phyloP scores from a whole-genome alignment of 2,113 vertebrate genomes.

The Notechis scutatus region DNA sequence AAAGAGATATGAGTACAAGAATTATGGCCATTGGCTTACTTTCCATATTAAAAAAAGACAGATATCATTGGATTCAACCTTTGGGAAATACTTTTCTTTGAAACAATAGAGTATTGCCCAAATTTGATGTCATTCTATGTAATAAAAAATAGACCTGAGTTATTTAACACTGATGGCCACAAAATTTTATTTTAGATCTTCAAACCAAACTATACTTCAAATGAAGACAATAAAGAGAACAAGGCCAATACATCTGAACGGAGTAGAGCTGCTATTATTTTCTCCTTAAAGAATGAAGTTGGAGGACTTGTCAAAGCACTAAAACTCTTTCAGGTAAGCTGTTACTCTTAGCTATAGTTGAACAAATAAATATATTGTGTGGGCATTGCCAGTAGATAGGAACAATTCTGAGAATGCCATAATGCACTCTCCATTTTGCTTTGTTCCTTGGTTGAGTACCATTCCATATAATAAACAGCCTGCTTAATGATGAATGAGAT shows the following conservation, averaged over 20 bases:
- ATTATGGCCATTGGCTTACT: neutral
- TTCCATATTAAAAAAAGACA: neutral
- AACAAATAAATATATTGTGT: neutral
- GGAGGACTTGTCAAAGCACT: constrained; percentile 93
- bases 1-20: neutral
- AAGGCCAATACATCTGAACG: constrained; percentile 78
- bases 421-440: neutral
- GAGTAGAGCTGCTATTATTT: constrained; percentile 84
- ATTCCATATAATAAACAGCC: neutral
- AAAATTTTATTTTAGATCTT: constrained; percentile 72
- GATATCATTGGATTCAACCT: neutral
- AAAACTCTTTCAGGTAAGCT: constrained; percentile 89
- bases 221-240: constrained; percentile 91
- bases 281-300: constrained; percentile 96
- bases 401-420: neutral
- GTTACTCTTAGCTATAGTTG: neutral
- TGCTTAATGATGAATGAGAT: neutral
- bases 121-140: neutral
- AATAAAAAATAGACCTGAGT: neutral
- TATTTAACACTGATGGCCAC: neutral
- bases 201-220: constrained; percentile 81
- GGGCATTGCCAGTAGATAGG: neutral
- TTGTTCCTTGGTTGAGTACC: neutral
- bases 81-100: neutral
- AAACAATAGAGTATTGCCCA: neutral